phyloP scores from a whole-genome alignment of 2,888 invertebrate species.

The Mythimna impura region DNA sequence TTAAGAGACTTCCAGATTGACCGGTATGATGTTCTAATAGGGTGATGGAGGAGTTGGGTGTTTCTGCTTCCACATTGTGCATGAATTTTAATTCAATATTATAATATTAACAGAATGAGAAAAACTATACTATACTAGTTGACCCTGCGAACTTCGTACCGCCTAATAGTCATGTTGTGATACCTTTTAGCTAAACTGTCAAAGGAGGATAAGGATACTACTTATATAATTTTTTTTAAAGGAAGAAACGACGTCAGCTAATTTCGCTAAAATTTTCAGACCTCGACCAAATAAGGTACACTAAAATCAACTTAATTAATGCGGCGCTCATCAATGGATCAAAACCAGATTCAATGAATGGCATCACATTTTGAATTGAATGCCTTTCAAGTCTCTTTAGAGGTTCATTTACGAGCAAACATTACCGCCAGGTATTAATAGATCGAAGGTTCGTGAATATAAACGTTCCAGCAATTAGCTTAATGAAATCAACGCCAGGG shows the following conservation, averaged over 20 bases:
- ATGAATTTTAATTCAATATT: too few species aligned
- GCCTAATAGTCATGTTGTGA: too few species aligned
- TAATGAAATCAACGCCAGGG: constrained; percentile 36
- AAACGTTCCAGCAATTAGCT: constrained; percentile 50
- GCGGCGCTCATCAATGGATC: constrained; percentile 12
- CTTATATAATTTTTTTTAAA: too few species aligned
- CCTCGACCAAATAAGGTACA: background rate
- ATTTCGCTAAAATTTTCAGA: background rate
- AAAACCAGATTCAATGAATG: constrained; percentile 35
- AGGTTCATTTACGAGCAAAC: constrained; percentile 33
- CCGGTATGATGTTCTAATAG: too few species aligned
- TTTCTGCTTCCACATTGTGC: too few species aligned
- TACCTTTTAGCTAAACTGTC: too few species aligned
- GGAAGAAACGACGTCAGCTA: background rate
- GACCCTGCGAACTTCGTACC: too few species aligned
- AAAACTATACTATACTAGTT: too few species aligned
- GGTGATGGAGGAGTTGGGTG: too few species aligned
- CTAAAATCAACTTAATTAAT: constrained; percentile 24
- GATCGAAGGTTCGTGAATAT: constrained; percentile 27
- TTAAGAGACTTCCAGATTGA: too few species aligned
- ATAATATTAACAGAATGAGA: too few species aligned
- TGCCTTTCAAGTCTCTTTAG: constrained; percentile 31
- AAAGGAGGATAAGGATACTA: too few species aligned
- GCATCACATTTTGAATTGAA: constrained; percentile 43
- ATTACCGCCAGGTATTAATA: constrained; percentile 34